Conservation (phyloP, 2,797 vertebrate species). For the Pangasius larnaudii region DNA sequence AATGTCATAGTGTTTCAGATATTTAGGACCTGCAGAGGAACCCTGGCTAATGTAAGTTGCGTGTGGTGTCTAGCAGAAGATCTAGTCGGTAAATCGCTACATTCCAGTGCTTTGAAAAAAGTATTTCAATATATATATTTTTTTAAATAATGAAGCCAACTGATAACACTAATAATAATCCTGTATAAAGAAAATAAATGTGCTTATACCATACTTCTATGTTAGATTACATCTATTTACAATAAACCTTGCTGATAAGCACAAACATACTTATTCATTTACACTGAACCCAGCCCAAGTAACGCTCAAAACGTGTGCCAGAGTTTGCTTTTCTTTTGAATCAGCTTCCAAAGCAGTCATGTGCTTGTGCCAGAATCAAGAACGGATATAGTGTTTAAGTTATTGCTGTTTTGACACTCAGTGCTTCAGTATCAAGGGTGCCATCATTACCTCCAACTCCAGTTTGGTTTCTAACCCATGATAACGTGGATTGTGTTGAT, state of each 20-base stretch:
- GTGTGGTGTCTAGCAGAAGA: not conserved
- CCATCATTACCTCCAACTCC: not conserved
- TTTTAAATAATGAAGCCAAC: not conserved
- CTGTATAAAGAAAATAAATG: not conserved
- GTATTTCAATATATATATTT: not conserved
- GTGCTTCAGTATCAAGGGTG: not conserved
- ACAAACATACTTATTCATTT: not conserved
- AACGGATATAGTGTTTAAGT: not conserved
- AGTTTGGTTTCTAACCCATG: not conserved
- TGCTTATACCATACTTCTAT: not conserved
- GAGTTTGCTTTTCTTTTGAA: not conserved
- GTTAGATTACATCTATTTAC: slow-evolving; percentile 1
- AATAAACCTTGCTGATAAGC: not conserved
- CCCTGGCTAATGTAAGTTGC: not conserved
- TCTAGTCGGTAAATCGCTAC: not conserved
- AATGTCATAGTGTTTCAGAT: not conserved
- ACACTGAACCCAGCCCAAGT: not conserved
- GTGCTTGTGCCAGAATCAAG: not conserved
- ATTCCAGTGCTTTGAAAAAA: not conserved
- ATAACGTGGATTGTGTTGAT: not conserved
- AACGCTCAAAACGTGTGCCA: not conserved
- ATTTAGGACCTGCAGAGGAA: not conserved
- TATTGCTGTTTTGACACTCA: not conserved
- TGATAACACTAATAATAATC: not conserved
- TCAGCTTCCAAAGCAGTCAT: not conserved